A percentile compares a stretch with the other conserved stretches of the same genome.
Evolutionary conservation across 1,140 invertebrate species (phyloP).

Genomic region (Monochamus saltuarius): DNA sequence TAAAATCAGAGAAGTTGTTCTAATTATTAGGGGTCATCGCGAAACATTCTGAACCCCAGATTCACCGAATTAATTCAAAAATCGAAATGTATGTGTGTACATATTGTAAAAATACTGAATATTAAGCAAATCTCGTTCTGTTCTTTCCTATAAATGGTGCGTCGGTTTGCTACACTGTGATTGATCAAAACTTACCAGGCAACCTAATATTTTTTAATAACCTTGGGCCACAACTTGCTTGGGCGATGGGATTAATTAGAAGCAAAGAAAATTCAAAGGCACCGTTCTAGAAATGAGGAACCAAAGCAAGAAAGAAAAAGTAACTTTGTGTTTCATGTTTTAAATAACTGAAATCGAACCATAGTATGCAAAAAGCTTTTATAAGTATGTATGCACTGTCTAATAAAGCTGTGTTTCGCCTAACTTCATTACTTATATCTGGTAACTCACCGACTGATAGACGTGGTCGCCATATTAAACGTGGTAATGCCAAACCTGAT

Average conservation of each 20-base stretch:
- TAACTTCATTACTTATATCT: slow-evolving; percentile 25
- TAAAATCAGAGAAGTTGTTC: too few relatives aligned
- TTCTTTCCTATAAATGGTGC: too few relatives aligned
- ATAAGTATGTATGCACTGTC: slow-evolving; percentile 26
- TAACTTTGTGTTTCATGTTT: slow-evolving; percentile 23
- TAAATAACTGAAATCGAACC: slow-evolving; percentile 19
- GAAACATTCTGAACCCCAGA: too few relatives aligned
- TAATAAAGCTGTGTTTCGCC: slow-evolving; percentile 21
- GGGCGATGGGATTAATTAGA: slow-evolving; percentile 27
- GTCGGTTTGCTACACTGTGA: too few relatives aligned
- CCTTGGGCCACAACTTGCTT: too few relatives aligned
- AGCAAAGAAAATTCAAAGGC: slow-evolving; percentile 23
- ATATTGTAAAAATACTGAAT: too few relatives aligned
- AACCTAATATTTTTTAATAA: too few relatives aligned
- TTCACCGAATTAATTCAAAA: too few relatives aligned
- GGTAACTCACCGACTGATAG: slow-evolving; percentile 23
- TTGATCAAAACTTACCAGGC: too few relatives aligned
- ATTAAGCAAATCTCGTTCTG: too few relatives aligned
- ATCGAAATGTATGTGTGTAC: too few relatives aligned
- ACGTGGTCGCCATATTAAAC: slow-evolving; percentile 27
- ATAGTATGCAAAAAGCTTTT: slow-evolving; percentile 25
- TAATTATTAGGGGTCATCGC: too few relatives aligned
- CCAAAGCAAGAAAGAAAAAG: slow-evolving; percentile 9
- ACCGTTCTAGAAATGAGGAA: slow-evolving; percentile 11
- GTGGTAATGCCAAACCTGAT: slow-evolving; percentile 16